Evolutionary conservation across 2,888 invertebrate genomes (phyloP), one percentile per base, ranked within the genome.

Genomic region (Pocota personata): DNA sequence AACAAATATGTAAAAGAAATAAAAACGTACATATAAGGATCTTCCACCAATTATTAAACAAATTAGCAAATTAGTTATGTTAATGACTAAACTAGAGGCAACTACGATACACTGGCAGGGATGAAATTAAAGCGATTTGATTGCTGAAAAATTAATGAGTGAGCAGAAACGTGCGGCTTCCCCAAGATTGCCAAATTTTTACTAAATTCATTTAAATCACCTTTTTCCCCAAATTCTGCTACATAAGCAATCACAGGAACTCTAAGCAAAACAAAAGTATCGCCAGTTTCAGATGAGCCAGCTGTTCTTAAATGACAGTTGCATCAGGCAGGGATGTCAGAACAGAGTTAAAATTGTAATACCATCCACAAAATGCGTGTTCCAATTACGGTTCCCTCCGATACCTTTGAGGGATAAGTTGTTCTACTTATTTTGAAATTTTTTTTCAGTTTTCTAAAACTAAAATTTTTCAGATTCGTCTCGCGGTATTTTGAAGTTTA

Each of bases 1-100:
- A 67, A 71, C 30, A 78, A 60, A 72, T 73, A 83, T 78, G 73
- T 55, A 78, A 78, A 79, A 78, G 77, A 83, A 83, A 77, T 77
- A 73, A 79, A 77, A 84, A 84, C 46, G 40, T 62, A 84, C 46
- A 32, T 62, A 32, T 55, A 67, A 83, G 67, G 73, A 71, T 79
- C 83, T 64, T 69, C 75, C 83, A 84, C 83, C 83, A 58, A 62
- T 72, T 37, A 66, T 32, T 55, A 76, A 60, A 76, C 14, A 43
- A 2, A 43, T n/a, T 37, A 57, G 24, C 43, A 40, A 55, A 16
- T 50, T 30, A 48, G 27, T 27, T 40, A n/a, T 40, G 40, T 48
- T 24, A 12, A 40, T 46, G 46, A 19, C 6, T 19, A 46, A 16
- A 10, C 19, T 46, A 19, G 12, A 32, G 16, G 10, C 3, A 48